phyloP scores from a whole-genome alignment of 2,113 vertebrate species.

The Rhombomys opimus region DNA sequence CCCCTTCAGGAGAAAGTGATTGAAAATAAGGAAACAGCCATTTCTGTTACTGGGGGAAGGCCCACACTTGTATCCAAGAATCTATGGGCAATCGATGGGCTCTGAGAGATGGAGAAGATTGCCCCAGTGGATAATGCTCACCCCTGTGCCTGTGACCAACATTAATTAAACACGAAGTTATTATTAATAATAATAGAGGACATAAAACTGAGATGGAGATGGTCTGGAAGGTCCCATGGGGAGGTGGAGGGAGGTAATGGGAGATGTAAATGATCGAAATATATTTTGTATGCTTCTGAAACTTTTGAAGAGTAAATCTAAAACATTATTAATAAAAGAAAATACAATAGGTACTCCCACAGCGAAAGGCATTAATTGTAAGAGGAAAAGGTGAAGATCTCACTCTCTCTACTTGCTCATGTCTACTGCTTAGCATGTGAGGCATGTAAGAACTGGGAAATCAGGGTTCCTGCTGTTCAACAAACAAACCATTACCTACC shows the following conservation, averaged over 20 bases:
- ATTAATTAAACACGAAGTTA: background rate
- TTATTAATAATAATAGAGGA: background rate
- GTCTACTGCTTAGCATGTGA: background rate
- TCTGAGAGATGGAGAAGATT: background rate
- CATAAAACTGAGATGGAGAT: background rate
- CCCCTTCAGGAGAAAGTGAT: too few species aligned
- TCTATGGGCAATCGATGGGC: too few species aligned
- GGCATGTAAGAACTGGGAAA: background rate
- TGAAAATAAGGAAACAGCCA: too few species aligned
- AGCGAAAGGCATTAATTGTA: background rate
- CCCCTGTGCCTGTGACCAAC: background rate
- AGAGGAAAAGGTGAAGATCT: background rate
- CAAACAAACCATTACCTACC: background rate
- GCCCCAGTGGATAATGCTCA: background rate
- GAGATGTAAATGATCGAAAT: background rate
- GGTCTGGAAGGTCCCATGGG: background rate
- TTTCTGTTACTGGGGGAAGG: too few species aligned
- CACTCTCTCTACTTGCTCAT: background rate
- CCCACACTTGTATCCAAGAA: too few species aligned
- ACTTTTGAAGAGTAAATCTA: background rate
- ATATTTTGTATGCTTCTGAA: background rate
- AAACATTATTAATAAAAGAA: background rate
- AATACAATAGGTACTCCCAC: background rate
- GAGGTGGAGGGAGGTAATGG: background rate
- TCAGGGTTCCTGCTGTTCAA: background rate